Conservation (phyloP, 2,888 invertebrate genomes). For the Linnaemya vulpina region DNA sequence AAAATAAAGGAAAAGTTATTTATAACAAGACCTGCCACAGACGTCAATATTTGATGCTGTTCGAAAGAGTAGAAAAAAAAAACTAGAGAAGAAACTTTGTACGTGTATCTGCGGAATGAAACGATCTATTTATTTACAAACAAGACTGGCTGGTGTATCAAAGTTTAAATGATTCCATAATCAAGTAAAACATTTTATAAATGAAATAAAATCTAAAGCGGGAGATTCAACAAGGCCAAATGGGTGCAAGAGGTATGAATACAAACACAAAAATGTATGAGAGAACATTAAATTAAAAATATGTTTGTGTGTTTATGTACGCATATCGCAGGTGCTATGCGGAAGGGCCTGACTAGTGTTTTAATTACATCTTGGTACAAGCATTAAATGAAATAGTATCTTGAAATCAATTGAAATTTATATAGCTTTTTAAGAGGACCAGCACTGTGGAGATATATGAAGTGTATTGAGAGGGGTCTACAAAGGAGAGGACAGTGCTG, state of each 20-base stretch:
- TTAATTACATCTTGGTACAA: too few relatives aligned
- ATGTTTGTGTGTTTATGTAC: background rate
- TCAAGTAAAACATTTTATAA: slow-evolving; percentile 13
- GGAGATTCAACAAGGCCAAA: slow-evolving; percentile 14
- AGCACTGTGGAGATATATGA: too few relatives aligned
- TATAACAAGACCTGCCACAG: slow-evolving; percentile 27
- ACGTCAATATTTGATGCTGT: slow-evolving; percentile 39
- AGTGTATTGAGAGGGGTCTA: too few relatives aligned
- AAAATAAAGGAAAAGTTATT: background rate
- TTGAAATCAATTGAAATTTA: too few relatives aligned
- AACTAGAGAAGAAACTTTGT: slow-evolving; percentile 1
- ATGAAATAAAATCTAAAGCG: slow-evolving; percentile 15
- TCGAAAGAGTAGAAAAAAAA: background rate
- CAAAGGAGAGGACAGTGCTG: too few relatives aligned
- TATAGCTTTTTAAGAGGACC: too few relatives aligned
- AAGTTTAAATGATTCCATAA: slow-evolving; percentile 45
- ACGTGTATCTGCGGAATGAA: slow-evolving; percentile 31
- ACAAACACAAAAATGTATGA: background rate
- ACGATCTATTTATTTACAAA: slow-evolving; percentile 55
- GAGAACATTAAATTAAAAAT: slow-evolving; percentile 5
- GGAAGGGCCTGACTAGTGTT: too few relatives aligned
- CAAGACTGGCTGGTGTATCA: slow-evolving; percentile 20
- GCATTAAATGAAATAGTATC: too few relatives aligned
- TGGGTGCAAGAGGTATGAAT: background rate
- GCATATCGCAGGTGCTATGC: too few relatives aligned